Conservation (phyloP, 2,113 vertebrate genomes). For the Falco punctatus region DNA sequence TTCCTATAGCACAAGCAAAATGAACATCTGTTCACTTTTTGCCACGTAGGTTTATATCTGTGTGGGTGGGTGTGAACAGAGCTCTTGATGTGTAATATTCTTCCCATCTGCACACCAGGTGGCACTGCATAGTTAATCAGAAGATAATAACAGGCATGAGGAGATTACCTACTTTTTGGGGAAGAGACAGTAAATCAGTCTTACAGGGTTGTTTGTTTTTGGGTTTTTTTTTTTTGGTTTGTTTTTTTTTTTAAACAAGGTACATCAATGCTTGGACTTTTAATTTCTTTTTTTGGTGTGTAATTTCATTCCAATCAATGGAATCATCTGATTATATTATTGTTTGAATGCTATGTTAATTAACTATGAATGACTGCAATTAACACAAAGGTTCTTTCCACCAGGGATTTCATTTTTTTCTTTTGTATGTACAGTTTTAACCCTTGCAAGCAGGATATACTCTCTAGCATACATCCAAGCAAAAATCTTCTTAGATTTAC, state of each 20-base stretch:
- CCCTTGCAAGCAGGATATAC: background rate
- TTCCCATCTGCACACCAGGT: conserved; percentile 78
- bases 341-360: conserved; percentile 65
- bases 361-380: conserved; percentile 64
- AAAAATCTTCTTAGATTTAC: background rate
- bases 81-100: conserved; percentile 71
- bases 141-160: conserved; percentile 63
- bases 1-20: conserved; percentile 73
- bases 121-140: conserved; percentile 77
- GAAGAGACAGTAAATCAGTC: conserved; percentile 66
- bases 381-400: conserved; percentile 45
- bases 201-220: background rate
- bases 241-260: background rate
- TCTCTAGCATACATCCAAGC: background rate
- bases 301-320: conserved; percentile 64
- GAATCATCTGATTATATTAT: conserved; percentile 56
- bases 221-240: no score
- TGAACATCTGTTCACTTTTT: conserved; percentile 80
- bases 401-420: background rate
- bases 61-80: conserved; percentile 72
- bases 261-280: conserved; percentile 21
- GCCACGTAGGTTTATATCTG: conserved; percentile 69
- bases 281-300: conserved; percentile 2
- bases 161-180: conserved; percentile 68
- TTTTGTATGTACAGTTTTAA: background rate